Base-by-base conservation (phyloP, 1,140 invertebrate genomes). In the Lepidurus apus region DNA sequence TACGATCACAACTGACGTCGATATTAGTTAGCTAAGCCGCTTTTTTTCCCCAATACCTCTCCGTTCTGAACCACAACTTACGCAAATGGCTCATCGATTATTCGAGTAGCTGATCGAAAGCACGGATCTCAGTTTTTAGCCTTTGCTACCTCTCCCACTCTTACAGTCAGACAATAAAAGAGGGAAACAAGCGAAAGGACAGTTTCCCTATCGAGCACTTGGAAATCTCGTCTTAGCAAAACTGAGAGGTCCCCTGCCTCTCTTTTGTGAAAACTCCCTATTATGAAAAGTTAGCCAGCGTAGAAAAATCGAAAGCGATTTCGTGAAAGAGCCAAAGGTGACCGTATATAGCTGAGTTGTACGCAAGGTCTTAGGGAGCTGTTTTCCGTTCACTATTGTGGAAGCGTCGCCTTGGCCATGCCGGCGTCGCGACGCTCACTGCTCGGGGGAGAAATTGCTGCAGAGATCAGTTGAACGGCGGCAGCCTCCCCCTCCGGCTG, bases 391-490 rank as follows among this genome's bases (percentile, higher is more conserved):
- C 53, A 65, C 17, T 21, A 65, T 65, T 65, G 53, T 21, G 17
- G 5, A 65, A 65, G 53, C 13, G 17, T 65, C 53, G 53, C 26
- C 26, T 34, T 34, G 0, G 26, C 26, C 26, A 1, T 26, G 26
- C 8, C 13, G 53, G 53, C 53, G 53, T 65, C 17, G 53, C 53
- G 53, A 21, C n/a, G 53, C 53, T 65, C 53, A 21, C 53, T 21
- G 53, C 21, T 21, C 8, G 0, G 53, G 53, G 53, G 21, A 65
- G 53, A 21, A 13, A 65, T 65, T 65, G 53, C 53, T 21, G 17
- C 53, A 17, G 53, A 65, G 53, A 65, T 21, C 53, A 65, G 53
- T 65, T 65, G 53, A 65, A 65, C 53, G 53, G 53, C 53, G 21
- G 53, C 53, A 65, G 53, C 53, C 53, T 65, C 53, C 3, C 53